Evolutionary conservation across 2,113 vertebrate genomes (phyloP), one percentile per base, ranked within the genome.

Genomic region (Callocephalon fimbriatum): DNA sequence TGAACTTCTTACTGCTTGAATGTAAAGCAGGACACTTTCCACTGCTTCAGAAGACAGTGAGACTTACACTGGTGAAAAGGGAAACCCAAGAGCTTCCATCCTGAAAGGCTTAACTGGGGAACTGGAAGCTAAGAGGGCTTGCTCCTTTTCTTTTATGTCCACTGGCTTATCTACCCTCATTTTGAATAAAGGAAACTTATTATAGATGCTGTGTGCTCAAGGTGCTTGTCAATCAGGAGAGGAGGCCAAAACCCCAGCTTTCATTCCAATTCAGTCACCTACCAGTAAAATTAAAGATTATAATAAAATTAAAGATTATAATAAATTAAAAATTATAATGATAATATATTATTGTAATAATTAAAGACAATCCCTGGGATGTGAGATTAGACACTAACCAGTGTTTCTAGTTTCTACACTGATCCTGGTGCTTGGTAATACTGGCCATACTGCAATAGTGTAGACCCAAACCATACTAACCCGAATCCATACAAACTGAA

Each of bases 1-100:
- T 96, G 91, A 89, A 95, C 40, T 85, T 81, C 66, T 65, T 73
- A 51, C 65, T 31, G 29, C 23, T 94, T 73, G 50, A 86, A 63
- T 73, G 16, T 47, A 54, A 91, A 92, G 63, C 78, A 37, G 29
- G 11, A 83, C 42, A 27, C 63, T 83, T 93, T 83, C 45, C 26
- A 45, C 23, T 77, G 35, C 22, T 93, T 96, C 40, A 85, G 54
- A 85, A 76, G 50, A 32, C 27, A 62, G 45, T n/a, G 53, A 73
- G 27, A 88, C 20, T 66, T 38, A 70, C 27, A 20, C 4, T 73
- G 25, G 10, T 73, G 50, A 70, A 88, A 35, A 86, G 45, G 31
- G 45, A 86, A 94, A 38, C n/a, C 82, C 67, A 54, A 35, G 78
- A 92, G 47, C 2, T 26, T 80, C n/a, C 74, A 3, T 54, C 42